Evolutionary conservation across 2,888 invertebrate genomes (phyloP), one percentile per base, ranked within the genome.

Genomic region (Camptogramma bilineatum): DNA sequence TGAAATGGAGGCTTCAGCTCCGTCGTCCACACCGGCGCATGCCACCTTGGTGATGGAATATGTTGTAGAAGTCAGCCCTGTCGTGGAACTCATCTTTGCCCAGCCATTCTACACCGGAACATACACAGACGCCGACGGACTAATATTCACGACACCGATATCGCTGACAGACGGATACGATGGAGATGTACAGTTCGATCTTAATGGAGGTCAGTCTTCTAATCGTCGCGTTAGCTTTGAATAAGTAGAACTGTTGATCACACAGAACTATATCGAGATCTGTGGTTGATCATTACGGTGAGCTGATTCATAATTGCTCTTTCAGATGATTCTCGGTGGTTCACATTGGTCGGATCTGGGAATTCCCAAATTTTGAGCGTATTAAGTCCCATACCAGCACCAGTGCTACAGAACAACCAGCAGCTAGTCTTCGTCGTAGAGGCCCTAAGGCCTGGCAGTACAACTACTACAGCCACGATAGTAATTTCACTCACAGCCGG

Each of bases 21-120:
- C 72, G 0, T 47, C 64, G 21, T 64, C 76, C n/a, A n/a, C 71
- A 19, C 58, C 78, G 0, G 75, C 77, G 28, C 68, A 67, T 24
- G 72, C 79, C 16, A 73, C 80, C 2, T 70, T 80, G 17, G 71
- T 81, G 21, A 57, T 81, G 10, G 68, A 74, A 54, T 66, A 75
- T n/a, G 55, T 68, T 68, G 76, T 76, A 65, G 69, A 64, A 17
- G 16, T 9, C 19, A 16, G 13, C 1, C 17, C 54, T 2, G 51
- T n/a, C 48, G 31, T 28, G 48, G 17, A 57, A 7, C 57, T 65
- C 1, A 52, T 61, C 10, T 65, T 65, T 48, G 56, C 56, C 17
- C 52, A 65, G 21, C 18, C 60, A 18, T 65, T 44, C 50, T 65
- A 61, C 52, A 65, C 56, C 52, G 64, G 64, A 8, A 48, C 61